Conservation (phyloP, 2,797 vertebrate species). For the Hippopotamyrus pictus region DNA sequence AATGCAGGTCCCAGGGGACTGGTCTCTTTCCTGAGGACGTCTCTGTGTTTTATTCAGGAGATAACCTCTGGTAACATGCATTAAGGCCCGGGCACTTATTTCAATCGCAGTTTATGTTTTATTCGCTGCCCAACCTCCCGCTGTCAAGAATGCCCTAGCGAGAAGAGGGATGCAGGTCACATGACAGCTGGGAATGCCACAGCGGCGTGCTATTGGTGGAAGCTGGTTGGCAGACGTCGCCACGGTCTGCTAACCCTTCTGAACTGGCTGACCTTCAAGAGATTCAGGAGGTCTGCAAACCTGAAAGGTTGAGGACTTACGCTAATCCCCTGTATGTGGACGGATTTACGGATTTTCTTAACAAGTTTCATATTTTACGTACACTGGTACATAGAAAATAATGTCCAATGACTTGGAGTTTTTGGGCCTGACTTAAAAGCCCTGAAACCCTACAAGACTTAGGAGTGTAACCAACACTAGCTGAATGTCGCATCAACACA, state of each 20-base stretch:
- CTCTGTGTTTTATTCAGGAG: slow-evolving; percentile 62
- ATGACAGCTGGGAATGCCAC: background rate
- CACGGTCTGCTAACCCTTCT: background rate
- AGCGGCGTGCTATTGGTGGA: background rate
- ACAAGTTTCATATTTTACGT: background rate
- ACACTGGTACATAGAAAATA: background rate
- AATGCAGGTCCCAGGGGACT: slow-evolving; percentile 62
- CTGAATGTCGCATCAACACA: background rate
- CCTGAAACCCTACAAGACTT: background rate
- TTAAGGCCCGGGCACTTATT: slow-evolving; percentile 63
- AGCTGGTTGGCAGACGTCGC: background rate
- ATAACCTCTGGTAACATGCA: slow-evolving; percentile 69
- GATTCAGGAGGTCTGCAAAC: background rate
- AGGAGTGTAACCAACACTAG: background rate
- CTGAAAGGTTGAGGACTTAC: background rate
- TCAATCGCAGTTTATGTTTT: slow-evolving; percentile 65
- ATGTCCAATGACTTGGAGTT: background rate
- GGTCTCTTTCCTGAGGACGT: slow-evolving; percentile 64
- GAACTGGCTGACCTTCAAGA: background rate
- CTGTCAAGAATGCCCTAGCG: background rate
- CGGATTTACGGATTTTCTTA: background rate
- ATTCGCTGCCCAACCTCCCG: slow-evolving; percentile 39
- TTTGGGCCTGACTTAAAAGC: background rate
- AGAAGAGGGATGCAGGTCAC: background rate
- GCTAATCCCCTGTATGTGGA: background rate